Conservation (phyloP, 2,797 vertebrate genomes). For the Astyanax mexicanus region DNA sequence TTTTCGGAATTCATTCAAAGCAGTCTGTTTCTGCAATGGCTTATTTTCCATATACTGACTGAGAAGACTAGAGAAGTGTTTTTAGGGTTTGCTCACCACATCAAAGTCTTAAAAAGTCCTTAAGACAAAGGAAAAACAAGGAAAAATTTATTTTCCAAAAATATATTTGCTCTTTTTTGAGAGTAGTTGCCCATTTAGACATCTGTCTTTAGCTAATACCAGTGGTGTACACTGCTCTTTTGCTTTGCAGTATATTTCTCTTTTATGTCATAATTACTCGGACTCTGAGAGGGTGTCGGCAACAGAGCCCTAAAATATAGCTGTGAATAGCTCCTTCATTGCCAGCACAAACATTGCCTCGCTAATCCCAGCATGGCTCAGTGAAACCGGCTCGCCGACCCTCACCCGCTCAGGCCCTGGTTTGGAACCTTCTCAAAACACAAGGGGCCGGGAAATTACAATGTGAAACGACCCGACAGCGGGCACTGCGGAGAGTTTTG, state of each 20-base stretch:
- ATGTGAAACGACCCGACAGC: constrained; percentile 52
- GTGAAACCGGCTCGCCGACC: constrained; percentile 61
- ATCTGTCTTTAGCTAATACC: constrained; percentile 77
- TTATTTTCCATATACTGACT: no score
- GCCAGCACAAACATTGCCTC: constrained; percentile 76
- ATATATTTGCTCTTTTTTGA: no score
- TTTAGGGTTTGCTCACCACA: no score
- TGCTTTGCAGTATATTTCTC: constrained; percentile 69
- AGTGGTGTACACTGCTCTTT: constrained; percentile 60
- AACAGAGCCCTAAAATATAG: constrained; percentile 70
- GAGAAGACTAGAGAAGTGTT: no score
- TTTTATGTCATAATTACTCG: constrained; percentile 74
- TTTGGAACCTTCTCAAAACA: constrained; percentile 69
- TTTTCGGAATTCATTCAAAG: no score
- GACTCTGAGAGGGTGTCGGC: constrained; percentile 69
- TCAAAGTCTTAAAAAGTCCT: no score
- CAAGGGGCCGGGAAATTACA: constrained; percentile 41
- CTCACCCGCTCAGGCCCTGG: constrained; percentile 35
- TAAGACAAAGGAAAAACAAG: no score
- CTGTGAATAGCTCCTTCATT: constrained; percentile 66
- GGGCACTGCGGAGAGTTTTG: constrained; percentile 41
- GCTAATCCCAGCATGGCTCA: constrained; percentile 71
- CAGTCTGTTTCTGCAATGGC: no score
- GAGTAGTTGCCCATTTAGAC: constrained; percentile 72
- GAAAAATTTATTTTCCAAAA: no score